Percentiles rank a stretch among this genome's conserved stretches.
These are phyloP conservation scores for Otolemur garnettii DNA, from an alignment of 2,113 vertebrate species.

Conservation along the genomic window DNA sequence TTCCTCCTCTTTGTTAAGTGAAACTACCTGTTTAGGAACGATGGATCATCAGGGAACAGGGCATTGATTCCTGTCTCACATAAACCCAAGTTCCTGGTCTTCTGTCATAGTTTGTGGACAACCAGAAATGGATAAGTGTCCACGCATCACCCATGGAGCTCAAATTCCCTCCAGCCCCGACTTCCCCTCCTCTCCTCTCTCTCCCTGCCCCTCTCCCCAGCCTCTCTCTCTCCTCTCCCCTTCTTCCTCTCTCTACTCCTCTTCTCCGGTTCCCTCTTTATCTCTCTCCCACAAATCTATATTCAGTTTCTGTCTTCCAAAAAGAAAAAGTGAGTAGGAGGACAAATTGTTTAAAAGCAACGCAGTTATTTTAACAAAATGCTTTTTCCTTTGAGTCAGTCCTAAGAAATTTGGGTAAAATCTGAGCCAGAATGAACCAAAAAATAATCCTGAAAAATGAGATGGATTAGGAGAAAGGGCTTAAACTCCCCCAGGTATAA, in stretches of 20 bases:
- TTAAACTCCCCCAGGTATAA: background rate
- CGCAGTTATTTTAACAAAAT: conserved; percentile 65
- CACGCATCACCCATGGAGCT: too few species aligned
- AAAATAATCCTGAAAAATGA: background rate
- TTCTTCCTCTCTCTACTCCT: conserved; percentile 25
- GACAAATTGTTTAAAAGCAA: conserved; percentile 77
- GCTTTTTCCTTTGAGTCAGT: conserved; percentile 68
- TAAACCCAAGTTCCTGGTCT: background rate
- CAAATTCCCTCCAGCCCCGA: background rate
- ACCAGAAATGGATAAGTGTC: background rate
- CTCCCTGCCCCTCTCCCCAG: too few species aligned
- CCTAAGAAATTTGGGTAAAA: conserved; percentile 72
- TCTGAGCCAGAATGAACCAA: conserved; percentile 1
- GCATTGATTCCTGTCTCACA: background rate
- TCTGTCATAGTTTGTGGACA: too few species aligned
- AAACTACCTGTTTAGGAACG: background rate
- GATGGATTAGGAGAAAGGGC: background rate
- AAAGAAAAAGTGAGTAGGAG: conserved; percentile 76
- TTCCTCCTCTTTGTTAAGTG: background rate
- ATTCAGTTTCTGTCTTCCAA: conserved; percentile 75
- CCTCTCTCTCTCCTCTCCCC: background rate
- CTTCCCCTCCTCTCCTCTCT: too few species aligned
- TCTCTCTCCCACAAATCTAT: conserved; percentile 72
- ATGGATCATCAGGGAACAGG: background rate
- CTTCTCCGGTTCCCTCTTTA: background rate